Conservation (phyloP, 2,888 invertebrate genomes). For the Amorpha juglandis region DNA sequence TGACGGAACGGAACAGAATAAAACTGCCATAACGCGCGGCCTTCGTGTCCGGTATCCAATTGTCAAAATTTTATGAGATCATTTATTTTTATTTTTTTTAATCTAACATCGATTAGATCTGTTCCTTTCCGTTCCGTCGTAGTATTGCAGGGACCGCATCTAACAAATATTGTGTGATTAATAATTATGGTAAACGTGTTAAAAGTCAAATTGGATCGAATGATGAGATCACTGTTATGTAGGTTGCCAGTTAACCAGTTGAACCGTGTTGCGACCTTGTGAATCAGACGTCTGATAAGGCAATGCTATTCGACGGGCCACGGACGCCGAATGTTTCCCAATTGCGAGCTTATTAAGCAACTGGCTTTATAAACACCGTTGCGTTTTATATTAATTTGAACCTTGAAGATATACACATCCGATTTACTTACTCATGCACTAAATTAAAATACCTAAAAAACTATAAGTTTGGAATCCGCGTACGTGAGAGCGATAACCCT, state of each 20-base stretch:
- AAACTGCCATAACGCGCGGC: too few relatives aligned
- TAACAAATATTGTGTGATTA: slow-evolving; percentile 10
- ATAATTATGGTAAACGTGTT: slow-evolving; percentile 23
- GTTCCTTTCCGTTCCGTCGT: too few relatives aligned
- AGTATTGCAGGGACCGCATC: neutral
- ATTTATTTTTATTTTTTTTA: too few relatives aligned
- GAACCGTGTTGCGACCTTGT: slow-evolving; percentile 76
- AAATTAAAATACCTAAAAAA: neutral
- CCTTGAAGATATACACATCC: slow-evolving; percentile 29
- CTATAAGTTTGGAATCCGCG: slow-evolving; percentile 8
- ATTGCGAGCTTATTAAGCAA: slow-evolving; percentile 36
- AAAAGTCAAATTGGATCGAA: slow-evolving; percentile 48
- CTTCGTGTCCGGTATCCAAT: neutral
- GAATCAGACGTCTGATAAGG: slow-evolving; percentile 77
- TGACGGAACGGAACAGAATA: too few relatives aligned
- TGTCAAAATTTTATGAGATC: too few relatives aligned
- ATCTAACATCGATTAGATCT: too few relatives aligned
- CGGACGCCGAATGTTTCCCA: slow-evolving; percentile 55
- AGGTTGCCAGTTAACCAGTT: slow-evolving; percentile 68
- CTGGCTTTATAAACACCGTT: slow-evolving; percentile 24
- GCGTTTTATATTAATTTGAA: slow-evolving; percentile 28
- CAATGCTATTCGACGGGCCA: slow-evolving; percentile 46
- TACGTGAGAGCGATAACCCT: slow-evolving; percentile 43
- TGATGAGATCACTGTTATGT: slow-evolving; percentile 76
- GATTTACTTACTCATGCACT: neutral